These are phyloP conservation scores for Cheilosia vulpina DNA, from an alignment of 2,888 invertebrate genomes.

Conservation along the genomic window DNA sequence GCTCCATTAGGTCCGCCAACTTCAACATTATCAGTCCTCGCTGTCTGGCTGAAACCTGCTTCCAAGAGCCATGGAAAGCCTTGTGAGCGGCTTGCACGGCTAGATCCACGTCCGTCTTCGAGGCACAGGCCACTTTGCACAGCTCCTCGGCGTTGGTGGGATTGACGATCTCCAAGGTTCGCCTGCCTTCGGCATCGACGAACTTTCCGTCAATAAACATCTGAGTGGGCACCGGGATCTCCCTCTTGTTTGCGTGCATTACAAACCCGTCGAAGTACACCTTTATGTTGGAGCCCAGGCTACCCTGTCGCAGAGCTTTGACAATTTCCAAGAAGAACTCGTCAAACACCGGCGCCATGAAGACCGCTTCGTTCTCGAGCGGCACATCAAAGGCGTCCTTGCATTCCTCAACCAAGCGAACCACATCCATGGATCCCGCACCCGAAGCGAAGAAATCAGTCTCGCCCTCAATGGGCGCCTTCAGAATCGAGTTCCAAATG, in stretches of 20 bases:
- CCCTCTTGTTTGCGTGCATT: constrained; percentile 92
- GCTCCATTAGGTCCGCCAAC: constrained; percentile 97
- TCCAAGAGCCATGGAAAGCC: constrained; percentile 97
- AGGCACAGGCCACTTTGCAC: constrained; percentile 90
- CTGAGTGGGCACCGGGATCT: constrained; percentile 94
- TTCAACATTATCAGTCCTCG: constrained; percentile 93
- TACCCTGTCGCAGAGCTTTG: constrained; percentile 87
- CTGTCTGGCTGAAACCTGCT: constrained; percentile 96
- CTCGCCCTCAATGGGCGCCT: constrained; percentile 88
- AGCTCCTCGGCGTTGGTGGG: constrained; percentile 93
- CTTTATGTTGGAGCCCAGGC: constrained; percentile 84
- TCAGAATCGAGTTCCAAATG: constrained; percentile 94
- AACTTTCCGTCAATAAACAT: constrained; percentile 96
- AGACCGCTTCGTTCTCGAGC: constrained; percentile 94
- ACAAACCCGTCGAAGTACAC: constrained; percentile 89
- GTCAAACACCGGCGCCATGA: constrained; percentile 94
- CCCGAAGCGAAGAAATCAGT: constrained; percentile 98
- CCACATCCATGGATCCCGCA: constrained; percentile 99
- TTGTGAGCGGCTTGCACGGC: constrained; percentile 95
- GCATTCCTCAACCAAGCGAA: constrained; percentile 94
- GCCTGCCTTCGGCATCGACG: constrained; percentile 89
- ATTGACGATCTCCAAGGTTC: constrained; percentile 89
- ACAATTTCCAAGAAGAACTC: constrained; percentile 91
- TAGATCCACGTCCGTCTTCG: constrained; percentile 91
- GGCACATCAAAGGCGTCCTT: constrained; percentile 91